Evolutionary conservation across 2,797 vertebrate species (phyloP).

Genomic region (Bovichtus diacanthus): DNA sequence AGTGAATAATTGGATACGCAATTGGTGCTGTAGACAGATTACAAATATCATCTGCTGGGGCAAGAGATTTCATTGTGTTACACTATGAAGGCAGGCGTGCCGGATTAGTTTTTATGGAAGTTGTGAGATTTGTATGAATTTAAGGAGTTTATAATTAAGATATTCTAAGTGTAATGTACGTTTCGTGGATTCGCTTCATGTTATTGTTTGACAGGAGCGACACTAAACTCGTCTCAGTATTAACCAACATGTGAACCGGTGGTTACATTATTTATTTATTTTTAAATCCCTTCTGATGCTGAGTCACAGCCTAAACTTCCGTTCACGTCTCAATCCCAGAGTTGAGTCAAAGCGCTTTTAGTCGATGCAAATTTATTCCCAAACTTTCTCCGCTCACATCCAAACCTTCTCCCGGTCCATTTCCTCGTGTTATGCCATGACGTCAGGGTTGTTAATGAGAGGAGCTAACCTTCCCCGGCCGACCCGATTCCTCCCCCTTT

Average conservation of each 20-base stretch:
- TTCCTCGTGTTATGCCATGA: conserved; percentile 55
- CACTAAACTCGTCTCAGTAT: background rate
- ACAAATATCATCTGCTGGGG: conserved; percentile 34
- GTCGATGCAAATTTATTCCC: conserved; percentile 57
- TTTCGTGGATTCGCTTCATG: background rate
- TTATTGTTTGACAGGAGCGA: background rate
- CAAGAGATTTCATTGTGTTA: conserved; percentile 9
- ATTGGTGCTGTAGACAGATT: conserved; percentile 34
- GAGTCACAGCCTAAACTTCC: conserved; percentile 31
- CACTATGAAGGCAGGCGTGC: fast-evolving
- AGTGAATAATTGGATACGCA: conserved; percentile 22
- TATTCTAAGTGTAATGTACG: background rate
- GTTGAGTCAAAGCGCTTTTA: conserved; percentile 30
- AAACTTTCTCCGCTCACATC: conserved; percentile 50
- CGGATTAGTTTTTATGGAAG: background rate
- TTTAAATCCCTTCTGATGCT: conserved; percentile 5
- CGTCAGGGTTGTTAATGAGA: conserved; percentile 64
- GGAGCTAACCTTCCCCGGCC: conserved; percentile 34
- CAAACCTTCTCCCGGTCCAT: conserved; percentile 33
- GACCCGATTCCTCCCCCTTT: conserved; percentile 18
- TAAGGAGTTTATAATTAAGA: background rate
- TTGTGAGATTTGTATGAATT: background rate
- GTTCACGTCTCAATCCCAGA: conserved; percentile 39
- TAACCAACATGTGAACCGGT: too few relatives aligned
- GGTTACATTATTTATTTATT: too few relatives aligned